These are phyloP conservation scores for Dicaeum eximium DNA, from an alignment of 2,113 vertebrate genomes.

Conservation along the genomic window DNA sequence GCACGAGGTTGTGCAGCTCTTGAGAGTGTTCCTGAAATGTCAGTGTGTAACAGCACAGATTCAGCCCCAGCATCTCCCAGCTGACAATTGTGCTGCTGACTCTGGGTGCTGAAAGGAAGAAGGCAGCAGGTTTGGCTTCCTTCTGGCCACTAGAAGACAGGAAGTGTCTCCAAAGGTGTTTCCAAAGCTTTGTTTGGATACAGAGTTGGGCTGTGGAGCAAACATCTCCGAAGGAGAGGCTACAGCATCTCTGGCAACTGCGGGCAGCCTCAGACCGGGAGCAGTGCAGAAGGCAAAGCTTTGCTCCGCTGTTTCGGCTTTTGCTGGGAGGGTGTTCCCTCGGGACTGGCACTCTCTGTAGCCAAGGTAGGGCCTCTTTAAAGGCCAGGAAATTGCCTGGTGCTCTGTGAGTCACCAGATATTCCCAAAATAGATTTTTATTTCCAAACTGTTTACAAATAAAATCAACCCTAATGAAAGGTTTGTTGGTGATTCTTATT, in stretches of 20 bases:
- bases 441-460: constrained; percentile 42
- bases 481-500: constrained; percentile 1
- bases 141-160: not conserved
- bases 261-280: not conserved
- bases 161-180: not conserved
- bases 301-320: not conserved
- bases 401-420: constrained; percentile 36
- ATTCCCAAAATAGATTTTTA: constrained; percentile 17
- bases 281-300: not conserved
- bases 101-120: not conserved
- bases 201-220: not conserved
- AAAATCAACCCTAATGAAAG: constrained; percentile 25
- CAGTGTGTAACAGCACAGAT: not conserved
- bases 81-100: not conserved
- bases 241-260: not conserved
- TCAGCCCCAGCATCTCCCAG: not conserved
- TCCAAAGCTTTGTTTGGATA: not conserved
- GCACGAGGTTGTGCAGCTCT: not conserved
- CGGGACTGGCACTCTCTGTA: not conserved
- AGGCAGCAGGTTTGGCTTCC: not conserved
- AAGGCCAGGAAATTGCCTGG: constrained; percentile 9
- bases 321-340: not conserved
- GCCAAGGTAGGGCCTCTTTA: not conserved
- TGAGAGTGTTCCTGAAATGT: not conserved
- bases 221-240: not conserved